Evolutionary conservation across 2,797 vertebrate genomes (phyloP).

Genomic region (Coccyzus lansbergi): DNA sequence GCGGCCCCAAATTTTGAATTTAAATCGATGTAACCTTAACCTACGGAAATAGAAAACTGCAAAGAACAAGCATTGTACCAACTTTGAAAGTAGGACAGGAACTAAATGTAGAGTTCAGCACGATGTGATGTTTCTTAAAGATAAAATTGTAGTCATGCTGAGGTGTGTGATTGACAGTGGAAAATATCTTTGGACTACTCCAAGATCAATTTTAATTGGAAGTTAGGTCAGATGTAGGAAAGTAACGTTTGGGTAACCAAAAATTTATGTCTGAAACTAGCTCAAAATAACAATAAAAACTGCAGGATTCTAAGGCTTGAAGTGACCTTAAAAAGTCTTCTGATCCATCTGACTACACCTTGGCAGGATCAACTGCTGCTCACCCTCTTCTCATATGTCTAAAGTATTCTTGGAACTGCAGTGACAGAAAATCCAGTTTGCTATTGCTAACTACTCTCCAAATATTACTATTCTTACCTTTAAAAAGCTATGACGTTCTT

Average conservation of each 20-base stretch:
- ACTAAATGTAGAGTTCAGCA: slow-evolving; percentile 61
- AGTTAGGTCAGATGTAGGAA: slow-evolving; percentile 41
- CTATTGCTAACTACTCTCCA: not conserved
- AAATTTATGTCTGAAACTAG: slow-evolving; percentile 45
- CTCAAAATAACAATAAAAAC: slow-evolving; percentile 17
- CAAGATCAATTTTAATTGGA: slow-evolving; percentile 66
- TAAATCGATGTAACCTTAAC: slow-evolving; percentile 58
- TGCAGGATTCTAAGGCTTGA: not conserved
- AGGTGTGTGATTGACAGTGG: slow-evolving; percentile 38
- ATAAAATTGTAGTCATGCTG: slow-evolving; percentile 60
- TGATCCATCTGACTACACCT: not conserved
- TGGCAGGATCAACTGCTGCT: not conserved
- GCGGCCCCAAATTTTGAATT: slow-evolving; percentile 35
- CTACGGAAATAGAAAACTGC: slow-evolving; percentile 36
- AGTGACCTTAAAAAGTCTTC: slow-evolving; percentile 13
- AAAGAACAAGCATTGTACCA: slow-evolving; percentile 22
- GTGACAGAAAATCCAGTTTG: not conserved
- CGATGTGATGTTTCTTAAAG: slow-evolving; percentile 29
- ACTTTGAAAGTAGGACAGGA: slow-evolving; percentile 62
- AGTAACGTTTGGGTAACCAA: slow-evolving; percentile 39
- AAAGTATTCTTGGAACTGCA: not conserved
- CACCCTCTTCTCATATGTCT: not conserved
- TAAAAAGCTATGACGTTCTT: not conserved
- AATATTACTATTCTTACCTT: not conserved
- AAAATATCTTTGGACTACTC: slow-evolving; percentile 44